These are phyloP conservation scores for Marmota flaviventris DNA, from an alignment of 2,113 vertebrate genomes.

Conservation along the genomic window DNA sequence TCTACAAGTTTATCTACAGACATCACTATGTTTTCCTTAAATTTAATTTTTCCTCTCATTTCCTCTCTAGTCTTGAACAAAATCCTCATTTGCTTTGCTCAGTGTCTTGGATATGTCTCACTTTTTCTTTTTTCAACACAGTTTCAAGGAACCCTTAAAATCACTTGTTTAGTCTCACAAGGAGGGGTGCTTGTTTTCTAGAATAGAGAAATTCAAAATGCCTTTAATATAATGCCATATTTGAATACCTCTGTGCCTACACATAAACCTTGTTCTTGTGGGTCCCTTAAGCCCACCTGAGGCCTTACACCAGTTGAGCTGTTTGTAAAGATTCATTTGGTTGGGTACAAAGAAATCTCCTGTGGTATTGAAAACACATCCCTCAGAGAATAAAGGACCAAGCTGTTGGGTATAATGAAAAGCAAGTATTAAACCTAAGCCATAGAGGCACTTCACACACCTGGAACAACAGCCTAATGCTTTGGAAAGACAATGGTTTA, in stretches of 20 bases:
- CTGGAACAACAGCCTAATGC: slow-evolving; percentile 81
- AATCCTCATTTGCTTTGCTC: neutral
- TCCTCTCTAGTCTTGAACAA: neutral
- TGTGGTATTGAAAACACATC: slow-evolving; percentile 81
- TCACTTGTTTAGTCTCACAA: slow-evolving; percentile 31
- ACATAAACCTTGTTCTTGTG: slow-evolving; percentile 47
- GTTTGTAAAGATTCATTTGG: slow-evolving; percentile 82
- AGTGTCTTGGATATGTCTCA: neutral
- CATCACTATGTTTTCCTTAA: neutral
- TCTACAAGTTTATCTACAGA: neutral
- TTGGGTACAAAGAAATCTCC: slow-evolving; percentile 81
- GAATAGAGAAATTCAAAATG: slow-evolving; percentile 67
- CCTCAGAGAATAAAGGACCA: slow-evolving; percentile 83
- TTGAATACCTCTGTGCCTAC: slow-evolving; percentile 41
- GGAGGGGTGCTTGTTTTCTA: neutral
- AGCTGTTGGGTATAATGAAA: slow-evolving; percentile 82
- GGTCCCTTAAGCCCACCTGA: slow-evolving; percentile 77
- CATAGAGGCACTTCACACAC: slow-evolving; percentile 76
- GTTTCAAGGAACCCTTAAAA: slow-evolving; percentile 58
- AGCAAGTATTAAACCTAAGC: slow-evolving; percentile 75
- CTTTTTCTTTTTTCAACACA: neutral
- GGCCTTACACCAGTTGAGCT: slow-evolving; percentile 81
- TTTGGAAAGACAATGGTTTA: slow-evolving; percentile 78
- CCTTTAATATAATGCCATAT: slow-evolving; percentile 58
- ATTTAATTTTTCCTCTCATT: neutral